Percentiles rank a stretch among this genome's conserved stretches.
Evolutionary conservation across 2,888 invertebrate genomes (phyloP).

Genomic region (Pollenia angustigena): DNA sequence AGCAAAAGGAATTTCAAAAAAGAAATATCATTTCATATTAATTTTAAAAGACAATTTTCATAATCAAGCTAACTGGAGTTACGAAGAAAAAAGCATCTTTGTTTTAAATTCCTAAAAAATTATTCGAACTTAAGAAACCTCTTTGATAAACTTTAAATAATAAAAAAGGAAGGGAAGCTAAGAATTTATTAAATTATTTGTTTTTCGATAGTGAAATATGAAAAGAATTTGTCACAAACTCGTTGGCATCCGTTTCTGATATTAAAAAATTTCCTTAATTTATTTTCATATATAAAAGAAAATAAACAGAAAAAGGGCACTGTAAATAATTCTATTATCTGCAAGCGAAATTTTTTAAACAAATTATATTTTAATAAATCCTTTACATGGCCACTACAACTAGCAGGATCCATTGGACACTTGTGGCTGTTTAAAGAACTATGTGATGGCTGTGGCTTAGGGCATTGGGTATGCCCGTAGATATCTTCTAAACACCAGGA

Average conservation of each 20-base stretch:
- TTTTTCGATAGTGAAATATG: conserved; percentile 23
- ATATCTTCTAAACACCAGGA: too few species aligned
- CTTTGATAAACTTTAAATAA: conserved; percentile 27
- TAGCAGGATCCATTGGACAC: too few species aligned
- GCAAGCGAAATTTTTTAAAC: too few species aligned
- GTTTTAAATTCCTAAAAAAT: conserved; percentile 37
- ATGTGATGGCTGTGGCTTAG: too few species aligned
- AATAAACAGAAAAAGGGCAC: too few species aligned
- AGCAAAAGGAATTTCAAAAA: conserved; percentile 43
- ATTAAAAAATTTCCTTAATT: background rate
- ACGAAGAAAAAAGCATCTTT: conserved; percentile 34
- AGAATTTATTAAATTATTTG: conserved; percentile 38
- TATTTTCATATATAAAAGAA: too few species aligned
- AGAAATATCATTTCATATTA: conserved; percentile 66
- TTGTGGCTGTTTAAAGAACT: too few species aligned
- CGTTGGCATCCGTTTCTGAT: background rate
- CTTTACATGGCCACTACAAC: too few species aligned
- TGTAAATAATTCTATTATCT: too few species aligned
- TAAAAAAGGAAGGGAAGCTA: background rate
- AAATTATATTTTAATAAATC: too few species aligned
- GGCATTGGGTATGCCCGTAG: too few species aligned
- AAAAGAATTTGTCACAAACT: conserved; percentile 10
- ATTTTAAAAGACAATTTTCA: conserved; percentile 59
- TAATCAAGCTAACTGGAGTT: conserved; percentile 58
- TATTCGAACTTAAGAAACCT: conserved; percentile 1